Conservation (phyloP, 2,797 vertebrate genomes). For the Helicolenus hilgendorfi region DNA sequence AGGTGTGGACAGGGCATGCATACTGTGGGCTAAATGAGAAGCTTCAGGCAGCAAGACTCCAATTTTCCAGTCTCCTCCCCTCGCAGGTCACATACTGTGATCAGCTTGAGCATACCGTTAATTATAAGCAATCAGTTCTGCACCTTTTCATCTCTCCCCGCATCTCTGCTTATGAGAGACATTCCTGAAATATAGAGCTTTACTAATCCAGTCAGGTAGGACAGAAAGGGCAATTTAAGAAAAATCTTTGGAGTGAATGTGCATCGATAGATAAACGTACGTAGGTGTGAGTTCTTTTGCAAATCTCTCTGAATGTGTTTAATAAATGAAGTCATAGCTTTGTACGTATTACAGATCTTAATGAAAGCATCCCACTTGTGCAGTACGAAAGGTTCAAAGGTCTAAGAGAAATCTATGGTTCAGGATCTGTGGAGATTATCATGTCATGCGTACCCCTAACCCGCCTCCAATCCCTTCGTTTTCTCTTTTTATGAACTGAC, state of each 20-base stretch:
- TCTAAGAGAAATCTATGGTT: background rate
- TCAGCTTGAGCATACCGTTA: slow-evolving; percentile 40
- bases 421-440: background rate
- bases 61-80: slow-evolving; percentile 40
- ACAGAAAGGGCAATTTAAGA: background rate
- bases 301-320: background rate
- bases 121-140: slow-evolving; percentile 57
- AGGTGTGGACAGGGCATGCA: background rate
- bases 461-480: background rate
- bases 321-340: background rate
- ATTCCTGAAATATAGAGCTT: slow-evolving; percentile 11
- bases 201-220: background rate
- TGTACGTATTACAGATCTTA: background rate
- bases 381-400: background rate
- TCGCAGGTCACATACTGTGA: slow-evolving; percentile 50
- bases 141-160: slow-evolving; percentile 8
- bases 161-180: slow-evolving; percentile 31
- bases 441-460: background rate
- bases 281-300: background rate
- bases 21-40: slow-evolving; percentile 44
- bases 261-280: background rate
- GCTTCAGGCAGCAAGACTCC: slow-evolving; percentile 39
- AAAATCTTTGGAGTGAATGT: slow-evolving; percentile 15
- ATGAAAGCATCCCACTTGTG: background rate
- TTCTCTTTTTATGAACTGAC: background rate